These are phyloP conservation scores for Malurus melanocephalus DNA, from an alignment of 2,113 vertebrate genomes.

Conservation along the genomic window DNA sequence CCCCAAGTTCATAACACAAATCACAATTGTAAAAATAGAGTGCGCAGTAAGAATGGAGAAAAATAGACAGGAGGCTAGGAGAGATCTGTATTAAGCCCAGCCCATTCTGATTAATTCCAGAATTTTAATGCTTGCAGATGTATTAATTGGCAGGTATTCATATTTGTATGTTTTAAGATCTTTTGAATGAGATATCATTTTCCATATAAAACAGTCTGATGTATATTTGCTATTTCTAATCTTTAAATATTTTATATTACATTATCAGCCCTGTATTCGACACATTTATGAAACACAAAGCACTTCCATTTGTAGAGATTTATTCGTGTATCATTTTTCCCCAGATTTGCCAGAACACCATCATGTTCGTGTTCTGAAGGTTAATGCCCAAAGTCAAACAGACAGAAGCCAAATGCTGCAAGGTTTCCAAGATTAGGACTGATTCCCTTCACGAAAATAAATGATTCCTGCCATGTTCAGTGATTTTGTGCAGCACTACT, in stretches of 20 bases:
- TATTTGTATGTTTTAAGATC: constrained; percentile 39
- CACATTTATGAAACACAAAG: constrained; percentile 70
- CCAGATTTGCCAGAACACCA: constrained; percentile 67
- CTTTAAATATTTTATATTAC: constrained; percentile 64
- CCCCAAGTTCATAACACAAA: not conserved
- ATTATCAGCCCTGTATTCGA: constrained; percentile 53
- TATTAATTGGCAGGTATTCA: constrained; percentile 17
- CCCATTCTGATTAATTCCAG: constrained; percentile 41
- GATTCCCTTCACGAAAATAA: constrained; percentile 82
- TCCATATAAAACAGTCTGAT: constrained; percentile 43
- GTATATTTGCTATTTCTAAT: constrained; percentile 63
- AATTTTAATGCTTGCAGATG: constrained; percentile 41
- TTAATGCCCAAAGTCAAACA: constrained; percentile 83
- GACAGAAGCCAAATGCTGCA: constrained; percentile 80
- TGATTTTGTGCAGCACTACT: constrained; percentile 81
- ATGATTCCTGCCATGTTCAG: constrained; percentile 84
- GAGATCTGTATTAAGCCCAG: not conserved
- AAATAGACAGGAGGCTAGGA: not conserved
- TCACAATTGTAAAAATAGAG: constrained; percentile 6
- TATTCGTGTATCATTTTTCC: constrained; percentile 67
- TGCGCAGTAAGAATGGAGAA: not conserved
- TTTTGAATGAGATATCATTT: constrained; percentile 61
- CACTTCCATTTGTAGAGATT: constrained; percentile 68
- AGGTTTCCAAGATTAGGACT: constrained; percentile 81
- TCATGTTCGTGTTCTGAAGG: constrained; percentile 80